These are phyloP conservation scores for Brachirus orientalis DNA, from an alignment of 2,113 vertebrate species.

Conservation along the genomic window DNA sequence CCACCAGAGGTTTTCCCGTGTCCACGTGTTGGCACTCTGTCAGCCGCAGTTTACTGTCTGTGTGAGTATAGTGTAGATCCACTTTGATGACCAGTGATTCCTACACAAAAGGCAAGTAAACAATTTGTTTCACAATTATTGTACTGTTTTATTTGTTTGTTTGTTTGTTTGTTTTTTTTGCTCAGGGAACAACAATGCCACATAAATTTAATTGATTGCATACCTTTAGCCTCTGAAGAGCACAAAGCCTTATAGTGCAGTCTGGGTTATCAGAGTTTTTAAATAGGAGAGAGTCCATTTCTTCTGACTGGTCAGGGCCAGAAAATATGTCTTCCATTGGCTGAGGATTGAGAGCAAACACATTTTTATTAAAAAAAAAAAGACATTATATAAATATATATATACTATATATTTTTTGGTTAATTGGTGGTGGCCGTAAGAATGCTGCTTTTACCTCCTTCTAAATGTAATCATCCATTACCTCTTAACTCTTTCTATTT, in stretches of 20 bases:
- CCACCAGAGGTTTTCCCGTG: constrained; percentile 81
- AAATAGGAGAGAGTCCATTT: constrained; percentile 79
- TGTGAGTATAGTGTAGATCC: constrained; percentile 82
- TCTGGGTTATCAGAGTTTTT: constrained; percentile 71
- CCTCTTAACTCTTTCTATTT: too few species aligned
- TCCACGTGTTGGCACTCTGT: constrained; percentile 77
- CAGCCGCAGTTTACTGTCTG: constrained; percentile 69
- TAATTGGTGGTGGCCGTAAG: too few species aligned
- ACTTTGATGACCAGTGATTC: constrained; percentile 80
- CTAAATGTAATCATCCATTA: too few species aligned
- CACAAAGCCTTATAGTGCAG: constrained; percentile 79
- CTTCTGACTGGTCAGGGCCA: constrained; percentile 68
- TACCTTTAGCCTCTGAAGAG: constrained; percentile 86
- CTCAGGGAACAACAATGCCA: neutral
- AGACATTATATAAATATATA: neutral
- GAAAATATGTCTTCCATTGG: constrained; percentile 65
- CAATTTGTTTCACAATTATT: neutral
- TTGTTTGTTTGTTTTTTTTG: too few species aligned
- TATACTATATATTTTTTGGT: too few species aligned
- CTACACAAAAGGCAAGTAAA: constrained; percentile 57
- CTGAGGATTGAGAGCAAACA: constrained; percentile 64
- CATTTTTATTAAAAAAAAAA: constrained; percentile 18
- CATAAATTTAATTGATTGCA: neutral
- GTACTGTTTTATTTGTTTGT: too few species aligned
- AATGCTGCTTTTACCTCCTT: too few species aligned